phyloP scores from a whole-genome alignment of 2,797 vertebrate species.

The Moxostoma hubbsi region DNA sequence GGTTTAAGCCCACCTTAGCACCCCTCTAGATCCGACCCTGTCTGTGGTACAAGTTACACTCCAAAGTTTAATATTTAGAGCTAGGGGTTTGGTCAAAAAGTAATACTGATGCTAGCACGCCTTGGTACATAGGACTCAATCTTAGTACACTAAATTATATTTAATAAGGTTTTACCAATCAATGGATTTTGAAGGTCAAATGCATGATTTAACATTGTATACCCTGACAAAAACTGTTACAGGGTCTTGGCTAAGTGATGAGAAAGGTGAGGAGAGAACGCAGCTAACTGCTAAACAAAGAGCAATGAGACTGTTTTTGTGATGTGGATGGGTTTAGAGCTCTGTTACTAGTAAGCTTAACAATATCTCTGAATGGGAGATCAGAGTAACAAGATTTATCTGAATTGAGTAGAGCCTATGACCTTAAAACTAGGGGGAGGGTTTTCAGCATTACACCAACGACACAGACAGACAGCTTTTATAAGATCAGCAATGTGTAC shows the following conservation, averaged over 20 bases:
- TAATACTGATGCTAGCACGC: not conserved
- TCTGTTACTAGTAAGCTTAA: conserved; percentile 25
- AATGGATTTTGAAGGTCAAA: conserved; percentile 8
- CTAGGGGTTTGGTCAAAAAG: too few species aligned
- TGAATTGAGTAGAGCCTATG: conserved; percentile 1
- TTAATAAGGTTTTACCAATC: not conserved
- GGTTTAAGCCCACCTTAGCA: too few species aligned
- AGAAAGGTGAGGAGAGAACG: conserved; percentile 17
- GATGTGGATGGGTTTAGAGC: not conserved
- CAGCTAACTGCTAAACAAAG: conserved; percentile 41
- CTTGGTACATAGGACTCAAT: not conserved
- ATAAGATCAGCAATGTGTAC: not conserved
- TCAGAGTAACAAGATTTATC: conserved; percentile 15
- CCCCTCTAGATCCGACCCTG: too few species aligned
- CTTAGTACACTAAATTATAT: not conserved
- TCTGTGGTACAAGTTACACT: too few species aligned
- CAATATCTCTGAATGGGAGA: conserved; percentile 4
- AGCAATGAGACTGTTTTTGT: conserved; percentile 34
- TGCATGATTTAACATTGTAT: conserved; percentile 10
- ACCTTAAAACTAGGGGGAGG: not conserved
- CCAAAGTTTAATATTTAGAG: too few species aligned
- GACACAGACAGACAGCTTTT: not conserved
- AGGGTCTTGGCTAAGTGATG: conserved; percentile 25
- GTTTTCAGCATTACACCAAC: not conserved
- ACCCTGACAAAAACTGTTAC: not conserved